Evolutionary conservation across 2,113 vertebrate species (phyloP).

Genomic region (Camarhynchus parvulus): DNA sequence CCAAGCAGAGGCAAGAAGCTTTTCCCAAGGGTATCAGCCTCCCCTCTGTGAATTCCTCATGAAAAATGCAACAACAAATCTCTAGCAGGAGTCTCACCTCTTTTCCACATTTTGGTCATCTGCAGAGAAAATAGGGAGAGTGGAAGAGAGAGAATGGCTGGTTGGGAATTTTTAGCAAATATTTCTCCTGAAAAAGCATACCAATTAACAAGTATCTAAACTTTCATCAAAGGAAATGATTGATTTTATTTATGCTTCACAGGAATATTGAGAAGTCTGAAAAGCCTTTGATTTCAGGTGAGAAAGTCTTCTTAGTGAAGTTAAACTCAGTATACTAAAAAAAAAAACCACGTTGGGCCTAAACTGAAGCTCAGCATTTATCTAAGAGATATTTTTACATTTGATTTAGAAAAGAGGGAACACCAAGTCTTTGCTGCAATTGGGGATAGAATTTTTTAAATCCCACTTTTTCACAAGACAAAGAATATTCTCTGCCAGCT

Average conservation of each 20-base stretch:
- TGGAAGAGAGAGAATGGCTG: background rate
- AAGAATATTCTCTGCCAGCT: background rate
- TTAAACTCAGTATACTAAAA: background rate
- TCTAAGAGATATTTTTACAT: background rate
- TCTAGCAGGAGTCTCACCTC: background rate
- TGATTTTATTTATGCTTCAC: background rate
- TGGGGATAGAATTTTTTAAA: background rate
- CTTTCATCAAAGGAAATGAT: background rate
- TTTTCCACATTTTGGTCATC: background rate
- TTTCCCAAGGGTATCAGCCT: background rate
- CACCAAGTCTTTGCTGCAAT: background rate
- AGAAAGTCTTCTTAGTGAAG: background rate
- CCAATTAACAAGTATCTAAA: background rate
- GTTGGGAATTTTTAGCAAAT: background rate
- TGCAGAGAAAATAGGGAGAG: background rate
- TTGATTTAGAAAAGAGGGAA: background rate
- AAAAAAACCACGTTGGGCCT: background rate
- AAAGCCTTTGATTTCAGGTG: background rate
- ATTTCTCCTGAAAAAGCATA: background rate
- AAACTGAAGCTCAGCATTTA: background rate
- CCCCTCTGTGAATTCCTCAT: background rate
- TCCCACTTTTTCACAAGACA: background rate
- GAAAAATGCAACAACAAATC: constrained; percentile 4
- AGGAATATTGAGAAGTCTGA: background rate
- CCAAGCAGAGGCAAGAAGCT: background rate